Evolutionary conservation across 1,140 invertebrate species (phyloP), one percentile per base, ranked within the genome.

Genomic region (Ceratoteleas bidentatus): DNA sequence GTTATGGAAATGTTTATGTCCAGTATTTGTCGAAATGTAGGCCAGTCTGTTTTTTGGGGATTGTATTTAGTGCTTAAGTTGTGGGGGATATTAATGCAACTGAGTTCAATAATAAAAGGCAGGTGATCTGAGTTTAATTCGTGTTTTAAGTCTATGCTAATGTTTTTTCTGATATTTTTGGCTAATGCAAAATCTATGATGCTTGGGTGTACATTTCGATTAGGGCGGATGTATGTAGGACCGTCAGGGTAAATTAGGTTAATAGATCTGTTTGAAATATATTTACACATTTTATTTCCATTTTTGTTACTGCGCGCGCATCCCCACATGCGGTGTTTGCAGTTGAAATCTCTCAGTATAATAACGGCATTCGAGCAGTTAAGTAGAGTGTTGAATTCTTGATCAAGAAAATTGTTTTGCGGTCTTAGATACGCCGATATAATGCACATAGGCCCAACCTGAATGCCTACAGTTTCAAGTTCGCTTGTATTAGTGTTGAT

Each of bases 51-150:
- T 47, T 47, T 47, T n/a, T n/a, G n/a, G n/a, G n/a, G n/a, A 47
- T 13, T 10, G 11, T 47, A 90, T 87, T 0, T 32, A n/a, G 33
- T 90, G 32, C 54, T 11, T 16, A 1, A 57, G 34, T 16, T 50
- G 10, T 57, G n/a, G 57, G 32, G 45, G 36, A 11, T 36, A 14
- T 57, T 38, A 38, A 38, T 38, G 9, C 36, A 38, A 38, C 9
- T 56, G 0, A 70, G 16, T 50, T 14, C 3, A 11, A 60, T 32
- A 0, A 38, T 15, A 10, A 70, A 2, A 14, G 58, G 56, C 6
- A 56, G 11, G 9, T 68, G 52, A 32, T 68, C 64, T 10, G 53
- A 66, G 3, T 32, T 45, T n/a, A 62, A 13, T 53, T 68, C 47
- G 13, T 57, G 15, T 36, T 10, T 1, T 50, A 10, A 7, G 10